Conservation (phyloP, 2,113 vertebrate genomes). For the Rhegmatorhina hoffmannsi region DNA sequence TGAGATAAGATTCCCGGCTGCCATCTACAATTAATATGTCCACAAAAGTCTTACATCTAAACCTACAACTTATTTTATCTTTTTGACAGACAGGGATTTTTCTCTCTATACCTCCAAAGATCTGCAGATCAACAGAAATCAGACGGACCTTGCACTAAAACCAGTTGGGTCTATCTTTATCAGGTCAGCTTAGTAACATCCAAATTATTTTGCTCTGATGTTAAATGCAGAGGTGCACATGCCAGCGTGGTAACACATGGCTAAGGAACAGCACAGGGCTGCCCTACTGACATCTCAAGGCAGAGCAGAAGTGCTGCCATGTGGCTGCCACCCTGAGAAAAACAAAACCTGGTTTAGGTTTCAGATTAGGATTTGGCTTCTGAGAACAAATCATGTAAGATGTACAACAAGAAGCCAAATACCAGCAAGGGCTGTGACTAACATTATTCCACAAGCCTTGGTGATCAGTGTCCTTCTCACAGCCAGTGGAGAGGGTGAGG, state of each 20-base stretch:
- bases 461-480: background rate
- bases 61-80: background rate
- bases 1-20: background rate
- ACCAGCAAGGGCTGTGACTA: background rate
- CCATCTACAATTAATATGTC: background rate
- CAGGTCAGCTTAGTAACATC: background rate
- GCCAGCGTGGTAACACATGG: background rate
- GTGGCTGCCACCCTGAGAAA: background rate
- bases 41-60: background rate
- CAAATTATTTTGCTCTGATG: background rate
- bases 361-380: background rate
- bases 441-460: background rate
- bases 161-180: background rate
- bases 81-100: background rate
- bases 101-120: background rate
- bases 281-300: background rate
- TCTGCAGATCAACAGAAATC: background rate
- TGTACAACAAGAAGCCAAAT: background rate
- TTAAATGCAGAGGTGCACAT: rapidly evolving
- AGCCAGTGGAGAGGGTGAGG: background rate
- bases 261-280: background rate
- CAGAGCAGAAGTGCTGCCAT: background rate
- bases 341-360: background rate
- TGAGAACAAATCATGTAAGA: background rate
- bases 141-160: background rate